Conservation (phyloP, 2,797 vertebrate genomes). For the Heterohyrax brucei region DNA sequence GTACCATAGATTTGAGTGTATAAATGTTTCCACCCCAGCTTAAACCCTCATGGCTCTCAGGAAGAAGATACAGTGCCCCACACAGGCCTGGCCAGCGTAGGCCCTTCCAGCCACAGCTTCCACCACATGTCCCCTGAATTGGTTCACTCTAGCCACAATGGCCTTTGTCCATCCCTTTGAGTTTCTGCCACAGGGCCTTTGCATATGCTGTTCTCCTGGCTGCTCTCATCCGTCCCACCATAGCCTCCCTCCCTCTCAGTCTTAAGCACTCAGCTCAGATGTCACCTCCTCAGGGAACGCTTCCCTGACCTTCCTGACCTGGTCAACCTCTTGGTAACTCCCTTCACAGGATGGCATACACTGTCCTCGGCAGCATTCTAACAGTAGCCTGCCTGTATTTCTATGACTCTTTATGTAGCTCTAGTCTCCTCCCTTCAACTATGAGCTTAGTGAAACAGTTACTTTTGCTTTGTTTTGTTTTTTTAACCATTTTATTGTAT, state of each 20-base stretch:
- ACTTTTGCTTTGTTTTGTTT: background rate
- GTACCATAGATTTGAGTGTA: background rate
- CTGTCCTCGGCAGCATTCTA: rapidly evolving
- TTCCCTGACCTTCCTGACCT: background rate
- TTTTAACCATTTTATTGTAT: background rate
- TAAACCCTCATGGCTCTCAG: background rate
- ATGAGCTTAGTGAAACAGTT: background rate
- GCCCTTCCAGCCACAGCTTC: background rate
- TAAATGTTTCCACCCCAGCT: background rate
- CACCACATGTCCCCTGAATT: background rate
- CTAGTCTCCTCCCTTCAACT: background rate
- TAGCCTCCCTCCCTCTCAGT: background rate
- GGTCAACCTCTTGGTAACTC: background rate
- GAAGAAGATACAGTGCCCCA: background rate
- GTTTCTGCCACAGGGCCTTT: background rate
- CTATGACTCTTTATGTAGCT: background rate
- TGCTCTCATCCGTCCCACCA: background rate
- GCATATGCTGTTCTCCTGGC: background rate
- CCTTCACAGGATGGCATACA: background rate
- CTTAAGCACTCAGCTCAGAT: background rate
- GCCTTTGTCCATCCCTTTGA: background rate
- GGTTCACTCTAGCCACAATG: background rate
- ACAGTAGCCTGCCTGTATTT: background rate
- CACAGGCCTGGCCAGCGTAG: background rate
- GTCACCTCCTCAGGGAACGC: background rate